Evolutionary conservation across 2,888 invertebrate species (phyloP), one percentile per base, ranked within the genome.

Genomic region (Pollenia amentaria): DNA sequence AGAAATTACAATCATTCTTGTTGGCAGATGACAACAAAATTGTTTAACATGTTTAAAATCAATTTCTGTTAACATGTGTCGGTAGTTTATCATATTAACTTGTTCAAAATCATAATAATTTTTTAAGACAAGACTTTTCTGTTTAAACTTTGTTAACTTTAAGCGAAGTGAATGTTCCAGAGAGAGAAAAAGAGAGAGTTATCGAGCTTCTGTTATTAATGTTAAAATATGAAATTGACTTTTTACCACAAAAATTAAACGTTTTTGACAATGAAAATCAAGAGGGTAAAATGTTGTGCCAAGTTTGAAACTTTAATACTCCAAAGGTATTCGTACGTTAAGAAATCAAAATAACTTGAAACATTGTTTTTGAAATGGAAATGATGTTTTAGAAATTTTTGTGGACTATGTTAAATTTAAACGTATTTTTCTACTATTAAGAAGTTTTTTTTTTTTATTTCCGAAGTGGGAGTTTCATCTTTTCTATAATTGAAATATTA

Each of bases 71-170:
- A 84, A 87, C 86, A 84, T 72, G 77, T 87, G 83, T 84, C 21
- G 83, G 86, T 72, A 77, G 86, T 87, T 87, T 84, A 87, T 87
- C 83, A 87, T 87, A 87, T 87, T 87, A 87, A 87, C 86, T 84
- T 87, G 86, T 87, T 87, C 44, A 67, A 80, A 80, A 80, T 80
- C 65, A 77, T 64, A 73, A 84, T 84, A 87, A 87, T 84, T 84
- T 48, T 60, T 84, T 77, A 38, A 72, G 86, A 87, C 86, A 29
- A 29, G 4, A 77, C 80, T 73, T 53, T 55, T 57, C 48, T 69
- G 46, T 48, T 46, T 12, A 51, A 72, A 81, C 38, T 44, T 48
- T 8, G 1, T 1, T 51, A 42, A 6, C 0, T 62, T 75, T 21
- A 16, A 69, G 16, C 4, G 16, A 44, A 40, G 40, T 21, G 55